Base-by-base conservation (phyloP, 2,113 vertebrate genomes). In the Gorsachius goisagi region DNA sequence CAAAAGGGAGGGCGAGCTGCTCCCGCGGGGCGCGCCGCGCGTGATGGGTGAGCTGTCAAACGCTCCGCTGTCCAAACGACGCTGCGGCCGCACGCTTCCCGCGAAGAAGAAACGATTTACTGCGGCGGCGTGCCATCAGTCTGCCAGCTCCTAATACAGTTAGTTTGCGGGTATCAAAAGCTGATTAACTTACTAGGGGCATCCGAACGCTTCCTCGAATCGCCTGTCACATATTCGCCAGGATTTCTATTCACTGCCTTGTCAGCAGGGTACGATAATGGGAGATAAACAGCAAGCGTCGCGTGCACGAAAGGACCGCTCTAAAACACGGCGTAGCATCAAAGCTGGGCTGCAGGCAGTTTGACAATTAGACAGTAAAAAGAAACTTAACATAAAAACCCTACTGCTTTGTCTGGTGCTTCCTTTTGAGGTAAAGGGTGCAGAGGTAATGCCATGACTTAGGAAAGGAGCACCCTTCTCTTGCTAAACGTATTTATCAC, bases 31-130 rank as follows among this genome's bases (percentile, higher is more conserved):
- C 94, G 95, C 93, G 73, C 95, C 98, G 90, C 59, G 80, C 69
- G 73, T 99, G 98, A 98, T 97, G 93, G 98, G 98, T 98, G 95
- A 98, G 98, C 98, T 99, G 99, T 99, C 99, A 99, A 98, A 99
- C 4, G 98, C 98, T 98, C 98, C 96, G 98, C 98, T 98, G 97
- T 99, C 98, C 98, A 99, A 99, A 98, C 97, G 97, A 98, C 92
- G 95, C 97, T 93, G 97, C 97, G 96, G 97, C 98, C 95, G 96
- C 96, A 92, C 95, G 97, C 98, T 98, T 98, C 97, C 98, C 97
- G 92, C 96, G 87, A 98, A 98, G 98, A 98, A 98, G 97, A 98
- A 98, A 98, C 98, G 98, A 98, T 99, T 99, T 98, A 98, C 96
- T 88, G 97, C 75, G 59, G 85, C 87, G 21, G 28, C 15, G 13